Evolutionary conservation across 2,888 invertebrate species (phyloP), one percentile per base, ranked within the genome.

Genomic region (Tetanocera ferruginea): DNA sequence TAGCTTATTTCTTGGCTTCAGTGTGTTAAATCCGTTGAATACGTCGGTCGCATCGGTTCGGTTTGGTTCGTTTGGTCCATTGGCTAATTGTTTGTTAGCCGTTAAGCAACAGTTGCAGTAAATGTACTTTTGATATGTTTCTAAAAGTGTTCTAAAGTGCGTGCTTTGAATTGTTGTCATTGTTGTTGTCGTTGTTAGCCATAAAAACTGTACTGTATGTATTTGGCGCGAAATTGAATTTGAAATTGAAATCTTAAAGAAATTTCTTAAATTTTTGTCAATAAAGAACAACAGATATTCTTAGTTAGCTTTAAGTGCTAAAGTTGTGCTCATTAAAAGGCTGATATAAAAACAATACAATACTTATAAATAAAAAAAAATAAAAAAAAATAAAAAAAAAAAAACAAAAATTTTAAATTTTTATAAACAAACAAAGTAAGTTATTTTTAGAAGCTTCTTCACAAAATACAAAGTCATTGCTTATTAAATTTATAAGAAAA

Each of bases 11-110:
- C 14, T 64, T 72, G 19, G 43, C 49, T 64, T 82, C 84, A 85
- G 86, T 85, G 84, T 81, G 83, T 84, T 82, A 62, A 80, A 82
- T 76, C 73, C 82, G 81, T 78, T 80, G 83, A 78, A 77, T 83
- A 81, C 83, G 84, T 82, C 85, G 86, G 85, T 85, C 82, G 64
- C 62, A 28, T 71, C 55, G 31, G 70, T 28, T 71, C 69, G 23
- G 34, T 76, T 28, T 17, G 60, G 60, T 28, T 11, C 60, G 9
- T 8, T 28, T 28, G 11, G 11, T 28, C 28, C 28, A 14, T 5
- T 23, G 60, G 34, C 37, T 19, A 66, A 19, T 66, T 19, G 66
- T 37, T 11, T 11, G 14, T 28, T 17, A 9, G 23, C 57, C 28
- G 23, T 60, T 28, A 25, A 23, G 14, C 57, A 25, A 1, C 55